Evolutionary conservation across 2,797 vertebrate genomes (phyloP).

Genomic region (Gastrophryne carolinensis): DNA sequence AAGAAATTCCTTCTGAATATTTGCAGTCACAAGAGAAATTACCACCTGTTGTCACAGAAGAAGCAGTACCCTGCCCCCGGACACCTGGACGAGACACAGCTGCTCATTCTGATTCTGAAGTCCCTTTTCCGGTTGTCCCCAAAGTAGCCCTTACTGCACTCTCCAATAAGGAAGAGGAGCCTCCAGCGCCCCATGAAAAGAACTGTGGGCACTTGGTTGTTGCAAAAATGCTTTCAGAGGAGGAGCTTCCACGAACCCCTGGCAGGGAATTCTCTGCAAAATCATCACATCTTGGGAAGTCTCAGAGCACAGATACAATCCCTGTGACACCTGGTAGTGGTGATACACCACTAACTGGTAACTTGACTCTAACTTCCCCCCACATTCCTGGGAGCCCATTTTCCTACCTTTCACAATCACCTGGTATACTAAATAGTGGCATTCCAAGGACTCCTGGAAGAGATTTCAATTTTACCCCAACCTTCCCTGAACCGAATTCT

Average conservation of each 20-base stretch:
- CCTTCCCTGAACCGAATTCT: conserved; percentile 86
- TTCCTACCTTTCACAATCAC: conserved; percentile 92
- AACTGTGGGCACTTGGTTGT: conserved; percentile 67
- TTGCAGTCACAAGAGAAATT: conserved; percentile 59
- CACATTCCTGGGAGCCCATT: conserved; percentile 92
- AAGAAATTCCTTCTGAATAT: conserved; percentile 68
- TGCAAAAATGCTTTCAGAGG: conserved; percentile 77
- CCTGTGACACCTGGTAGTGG: conserved; percentile 86
- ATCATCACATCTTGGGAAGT: conserved; percentile 76
- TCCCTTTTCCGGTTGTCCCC: conserved; percentile 59
- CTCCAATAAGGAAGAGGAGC: conserved; percentile 70
- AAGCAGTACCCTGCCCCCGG: conserved; percentile 70
- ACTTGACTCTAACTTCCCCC: conserved; percentile 84
- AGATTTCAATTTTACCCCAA: conserved; percentile 92
- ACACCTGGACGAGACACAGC: conserved; percentile 67
- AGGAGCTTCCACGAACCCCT: conserved; percentile 88
- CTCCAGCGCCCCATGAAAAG: conserved; percentile 69
- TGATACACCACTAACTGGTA: conserved; percentile 83
- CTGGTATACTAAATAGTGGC: conserved; percentile 81
- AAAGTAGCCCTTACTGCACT: conserved; percentile 68
- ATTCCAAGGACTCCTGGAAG: conserved; percentile 92
- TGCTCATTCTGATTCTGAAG: conserved; percentile 61
- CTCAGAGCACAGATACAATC: conserved; percentile 87
- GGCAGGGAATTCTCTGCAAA: conserved; percentile 83
- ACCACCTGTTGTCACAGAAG: conserved; percentile 57